phyloP scores from a whole-genome alignment of 2,888 invertebrate species.

The Sipha maydis region DNA sequence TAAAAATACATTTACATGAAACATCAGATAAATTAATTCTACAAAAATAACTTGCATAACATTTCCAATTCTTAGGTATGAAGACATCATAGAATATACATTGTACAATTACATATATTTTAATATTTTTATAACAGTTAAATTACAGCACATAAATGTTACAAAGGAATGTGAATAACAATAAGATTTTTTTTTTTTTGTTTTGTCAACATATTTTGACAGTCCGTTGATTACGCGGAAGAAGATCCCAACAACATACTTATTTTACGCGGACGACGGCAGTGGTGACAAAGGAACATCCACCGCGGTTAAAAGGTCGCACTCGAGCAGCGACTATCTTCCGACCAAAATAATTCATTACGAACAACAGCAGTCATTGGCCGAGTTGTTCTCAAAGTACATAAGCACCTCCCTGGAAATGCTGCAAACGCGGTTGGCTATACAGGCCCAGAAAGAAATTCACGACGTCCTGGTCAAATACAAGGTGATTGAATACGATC shows the following conservation, averaged over 20 bases:
- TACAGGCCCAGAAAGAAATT: slow-evolving; percentile 21
- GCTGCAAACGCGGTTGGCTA: slow-evolving; percentile 4
- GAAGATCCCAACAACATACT: background rate
- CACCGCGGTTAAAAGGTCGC: background rate
- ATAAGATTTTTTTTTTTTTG: background rate
- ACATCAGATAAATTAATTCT: too few species aligned
- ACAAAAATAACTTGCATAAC: too few species aligned
- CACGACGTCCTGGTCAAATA: slow-evolving; percentile 41
- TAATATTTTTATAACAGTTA: too few species aligned
- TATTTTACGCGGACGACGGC: background rate
- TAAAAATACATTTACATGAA: too few species aligned
- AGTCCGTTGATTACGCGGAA: slow-evolving; percentile 32
- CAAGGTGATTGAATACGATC: slow-evolving; percentile 16
- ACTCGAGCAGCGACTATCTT: background rate
- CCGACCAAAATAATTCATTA: background rate
- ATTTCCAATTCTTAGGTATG: too few species aligned
- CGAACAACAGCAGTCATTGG: slow-evolving; percentile 29
- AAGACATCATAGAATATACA: too few species aligned
- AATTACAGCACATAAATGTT: too few species aligned
- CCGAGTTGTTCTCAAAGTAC: slow-evolving; percentile 43
- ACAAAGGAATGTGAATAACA: too few species aligned
- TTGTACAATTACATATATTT: too few species aligned
- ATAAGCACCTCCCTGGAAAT: slow-evolving; percentile 13
- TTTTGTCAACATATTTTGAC: background rate
- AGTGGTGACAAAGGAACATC: background rate